These are phyloP conservation scores for Salmo trutta DNA, from an alignment of 2,797 vertebrate species.

Conservation along the genomic window DNA sequence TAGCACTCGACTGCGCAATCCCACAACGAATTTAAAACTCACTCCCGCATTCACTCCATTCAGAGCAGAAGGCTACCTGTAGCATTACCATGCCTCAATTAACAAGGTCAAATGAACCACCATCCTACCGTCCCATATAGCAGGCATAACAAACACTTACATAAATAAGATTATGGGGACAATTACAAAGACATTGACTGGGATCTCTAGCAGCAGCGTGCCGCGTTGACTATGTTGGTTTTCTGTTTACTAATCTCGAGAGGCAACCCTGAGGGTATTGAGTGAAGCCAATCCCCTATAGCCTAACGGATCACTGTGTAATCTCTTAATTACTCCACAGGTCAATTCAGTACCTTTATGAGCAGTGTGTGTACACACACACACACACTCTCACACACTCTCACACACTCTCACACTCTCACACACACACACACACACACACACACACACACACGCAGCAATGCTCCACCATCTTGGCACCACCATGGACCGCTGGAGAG, in stretches of 20 bases:
- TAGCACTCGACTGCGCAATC: not conserved
- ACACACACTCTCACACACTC: no score
- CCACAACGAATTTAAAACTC: not conserved
- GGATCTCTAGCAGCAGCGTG: not conserved
- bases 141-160: not conserved
- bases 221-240: constrained; percentile 29
- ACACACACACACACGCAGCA: no score
- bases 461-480: no score
- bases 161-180: constrained; percentile 31
- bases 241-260: constrained; percentile 36
- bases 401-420: no score
- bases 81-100: not conserved
- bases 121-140: not conserved
- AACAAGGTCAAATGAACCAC: not conserved
- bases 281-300: no score
- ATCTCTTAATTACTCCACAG: constrained; percentile 69
- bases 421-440: no score
- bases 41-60: not conserved
- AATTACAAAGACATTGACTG: constrained; percentile 36
- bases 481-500: no score
- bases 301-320: constrained; percentile 36
- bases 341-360: constrained; percentile 60
- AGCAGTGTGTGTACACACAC: constrained; percentile 23
- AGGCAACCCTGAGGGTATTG: constrained; percentile 37
- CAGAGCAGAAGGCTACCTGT: not conserved